phyloP scores from a whole-genome alignment of 2,797 vertebrate genomes.

The Hozukius guyotensis region DNA sequence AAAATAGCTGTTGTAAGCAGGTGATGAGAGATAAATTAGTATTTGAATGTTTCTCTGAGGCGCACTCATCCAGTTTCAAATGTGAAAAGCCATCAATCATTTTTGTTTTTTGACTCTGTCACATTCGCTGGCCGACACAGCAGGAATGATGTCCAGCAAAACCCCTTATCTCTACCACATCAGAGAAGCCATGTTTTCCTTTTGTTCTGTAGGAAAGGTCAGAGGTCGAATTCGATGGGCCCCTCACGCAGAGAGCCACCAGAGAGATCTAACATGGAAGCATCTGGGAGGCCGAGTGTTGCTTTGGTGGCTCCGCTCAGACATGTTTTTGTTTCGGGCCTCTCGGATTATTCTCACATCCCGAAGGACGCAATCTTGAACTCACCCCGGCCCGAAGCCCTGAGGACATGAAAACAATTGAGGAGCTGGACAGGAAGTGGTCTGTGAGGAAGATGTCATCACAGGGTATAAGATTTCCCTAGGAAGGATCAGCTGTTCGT shows the following conservation, averaged over 20 bases:
- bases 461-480: conserved; percentile 68
- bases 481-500: conserved; percentile 79
- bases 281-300: conserved; percentile 18
- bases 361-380: conserved; percentile 36
- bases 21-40: neutral
- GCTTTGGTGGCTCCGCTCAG: conserved; percentile 25
- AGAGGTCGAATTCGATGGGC: conserved; percentile 26
- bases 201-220: conserved; percentile 22
- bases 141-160: neutral
- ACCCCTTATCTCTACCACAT: neutral
- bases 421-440: conserved; percentile 76
- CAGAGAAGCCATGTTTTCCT: conserved; percentile 24
- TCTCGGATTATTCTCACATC: conserved; percentile 49
- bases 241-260: conserved; percentile 60
- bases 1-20: conserved; percentile 17
- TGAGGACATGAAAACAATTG: conserved; percentile 52
- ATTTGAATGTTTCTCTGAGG: neutral
- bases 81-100: neutral
- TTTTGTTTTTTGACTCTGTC: neutral
- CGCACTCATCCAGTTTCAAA: neutral
- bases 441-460: conserved; percentile 59
- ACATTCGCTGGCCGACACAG: neutral
- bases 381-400: conserved; percentile 10
- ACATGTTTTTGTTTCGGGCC: conserved; percentile 65
- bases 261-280: conserved; percentile 63